Evolutionary conservation across 2,888 invertebrate species (phyloP), one percentile per base, ranked within the genome.

Genomic region (Argyresthia goedartella): DNA sequence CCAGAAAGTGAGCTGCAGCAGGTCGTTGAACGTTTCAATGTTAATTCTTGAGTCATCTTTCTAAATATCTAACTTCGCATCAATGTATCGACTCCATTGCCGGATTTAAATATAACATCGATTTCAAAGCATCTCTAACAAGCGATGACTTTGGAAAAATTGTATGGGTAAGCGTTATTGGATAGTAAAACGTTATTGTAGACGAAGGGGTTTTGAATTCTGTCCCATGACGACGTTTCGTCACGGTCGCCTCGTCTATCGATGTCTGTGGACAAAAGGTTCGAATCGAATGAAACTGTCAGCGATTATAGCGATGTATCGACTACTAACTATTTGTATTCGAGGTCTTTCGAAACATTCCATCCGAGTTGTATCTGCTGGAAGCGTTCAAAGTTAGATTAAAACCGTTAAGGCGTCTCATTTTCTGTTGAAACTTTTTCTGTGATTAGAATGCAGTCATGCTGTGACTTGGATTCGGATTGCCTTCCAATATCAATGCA

Each of bases 261-360:
- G 51, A 54, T 53, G 47, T 53, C 47, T 45, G 48, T 52, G 52
- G 60, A 76, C 71, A 75, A 76, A 69, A 68, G 70, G 66, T 65
- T 67, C 71, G 69, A 67, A 71, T 73, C 75, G 69, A 76, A 74
- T 73, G 67, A 65, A 73, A 71, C 68, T 70, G 73, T 73, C 69
- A 66, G 60, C 66, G 59, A 72, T 75, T 76, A 72, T 73, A 60
- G 56, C 55, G 60, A 63, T 62, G 60, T 66, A 69, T 66, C 66
- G 61, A 64, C 63, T 67, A 60, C 64, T 65, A 62, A 66, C 67
- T 75, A 76, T 79, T 76, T 73, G 73, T 76, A 73, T 71, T 72
- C 60, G 66, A 62, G 70, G 68, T 69, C 69, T 73, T 71, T 69
- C 63, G 64, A 61, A 65, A 65, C 66, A 67, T 71, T 65, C 63